phyloP scores from a whole-genome alignment of 2,888 invertebrate species.

The Lochmaea capreae region DNA sequence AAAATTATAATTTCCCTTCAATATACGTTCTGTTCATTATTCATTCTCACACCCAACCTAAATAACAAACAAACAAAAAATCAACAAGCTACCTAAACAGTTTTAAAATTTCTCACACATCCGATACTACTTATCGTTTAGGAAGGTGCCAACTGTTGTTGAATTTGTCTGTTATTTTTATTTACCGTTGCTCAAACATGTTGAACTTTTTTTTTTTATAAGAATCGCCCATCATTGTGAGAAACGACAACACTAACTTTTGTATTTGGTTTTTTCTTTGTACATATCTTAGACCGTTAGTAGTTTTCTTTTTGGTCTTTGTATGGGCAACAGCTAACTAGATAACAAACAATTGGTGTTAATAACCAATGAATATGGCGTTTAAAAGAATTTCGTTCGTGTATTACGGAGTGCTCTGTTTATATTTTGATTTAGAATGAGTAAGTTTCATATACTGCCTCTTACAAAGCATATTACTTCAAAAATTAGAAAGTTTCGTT shows the following conservation, averaged over 20 bases:
- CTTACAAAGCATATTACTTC: too few species aligned
- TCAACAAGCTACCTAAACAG: background rate
- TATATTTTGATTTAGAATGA: too few species aligned
- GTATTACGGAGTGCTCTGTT: background rate
- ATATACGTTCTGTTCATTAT: too few species aligned
- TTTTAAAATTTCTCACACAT: slow-evolving; percentile 11
- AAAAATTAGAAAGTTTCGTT: too few species aligned
- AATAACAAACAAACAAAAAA: slow-evolving; percentile 13
- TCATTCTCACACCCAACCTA: background rate
- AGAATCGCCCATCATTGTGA: slow-evolving; percentile 12
- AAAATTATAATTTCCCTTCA: too few species aligned
- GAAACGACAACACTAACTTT: slow-evolving; percentile 21
- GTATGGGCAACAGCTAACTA: slow-evolving; percentile 21
- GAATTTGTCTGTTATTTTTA: slow-evolving; percentile 21
- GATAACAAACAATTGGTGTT: slow-evolving; percentile 22
- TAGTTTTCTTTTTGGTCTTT: slow-evolving; percentile 17
- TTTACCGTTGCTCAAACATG: slow-evolving; percentile 29
- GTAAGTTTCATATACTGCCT: too few species aligned
- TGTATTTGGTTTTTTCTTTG: slow-evolving; percentile 21
- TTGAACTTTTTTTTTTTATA: slow-evolving; percentile 6
- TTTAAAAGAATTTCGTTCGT: background rate
- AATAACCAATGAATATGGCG: slow-evolving; percentile 25
- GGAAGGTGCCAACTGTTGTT: slow-evolving; percentile 25
- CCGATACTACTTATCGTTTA: slow-evolving; percentile 8
- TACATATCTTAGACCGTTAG: slow-evolving; percentile 12